These are phyloP conservation scores for Zygogramma bicolorata DNA, from an alignment of 2,888 invertebrate genomes.

Conservation along the genomic window DNA sequence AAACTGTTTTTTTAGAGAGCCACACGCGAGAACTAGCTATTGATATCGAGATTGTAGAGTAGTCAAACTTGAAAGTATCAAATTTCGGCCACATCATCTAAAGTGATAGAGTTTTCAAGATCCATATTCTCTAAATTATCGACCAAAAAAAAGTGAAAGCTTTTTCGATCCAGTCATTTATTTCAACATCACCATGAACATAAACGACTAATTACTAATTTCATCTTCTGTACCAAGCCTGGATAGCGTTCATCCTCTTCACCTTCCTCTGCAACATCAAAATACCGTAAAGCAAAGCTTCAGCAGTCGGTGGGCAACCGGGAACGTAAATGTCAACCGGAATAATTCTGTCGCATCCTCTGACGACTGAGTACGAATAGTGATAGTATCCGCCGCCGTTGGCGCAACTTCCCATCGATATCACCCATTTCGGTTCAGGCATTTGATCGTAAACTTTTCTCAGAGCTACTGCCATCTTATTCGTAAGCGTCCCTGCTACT, in stretches of 20 bases:
- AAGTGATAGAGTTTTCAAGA: too few species aligned
- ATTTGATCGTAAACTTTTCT: constrained; percentile 74
- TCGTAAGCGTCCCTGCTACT: constrained; percentile 74
- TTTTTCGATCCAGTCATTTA: too few species aligned
- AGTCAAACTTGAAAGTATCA: too few species aligned
- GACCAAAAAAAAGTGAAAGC: too few species aligned
- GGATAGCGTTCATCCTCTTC: constrained; percentile 77
- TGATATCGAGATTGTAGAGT: too few species aligned
- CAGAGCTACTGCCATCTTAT: constrained; percentile 78
- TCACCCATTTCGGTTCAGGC: constrained; percentile 79
- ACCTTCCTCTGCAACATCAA: constrained; percentile 90
- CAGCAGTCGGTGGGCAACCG: constrained; percentile 95
- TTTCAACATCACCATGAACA: too few species aligned
- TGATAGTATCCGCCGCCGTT: constrained; percentile 85
- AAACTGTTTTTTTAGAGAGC: too few species aligned
- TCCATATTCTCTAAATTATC: too few species aligned
- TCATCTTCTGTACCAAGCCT: constrained; percentile 60
- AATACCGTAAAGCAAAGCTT: constrained; percentile 88
- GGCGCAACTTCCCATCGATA: constrained; percentile 84
- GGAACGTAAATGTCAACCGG: constrained; percentile 93
- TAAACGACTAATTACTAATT: neutral
- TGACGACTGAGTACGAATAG: constrained; percentile 80
- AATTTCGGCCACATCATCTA: too few species aligned
- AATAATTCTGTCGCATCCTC: constrained; percentile 83
- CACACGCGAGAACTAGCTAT: too few species aligned